phyloP scores from a whole-genome alignment of 2,797 vertebrate genomes.

The Astyanax mexicanus region DNA sequence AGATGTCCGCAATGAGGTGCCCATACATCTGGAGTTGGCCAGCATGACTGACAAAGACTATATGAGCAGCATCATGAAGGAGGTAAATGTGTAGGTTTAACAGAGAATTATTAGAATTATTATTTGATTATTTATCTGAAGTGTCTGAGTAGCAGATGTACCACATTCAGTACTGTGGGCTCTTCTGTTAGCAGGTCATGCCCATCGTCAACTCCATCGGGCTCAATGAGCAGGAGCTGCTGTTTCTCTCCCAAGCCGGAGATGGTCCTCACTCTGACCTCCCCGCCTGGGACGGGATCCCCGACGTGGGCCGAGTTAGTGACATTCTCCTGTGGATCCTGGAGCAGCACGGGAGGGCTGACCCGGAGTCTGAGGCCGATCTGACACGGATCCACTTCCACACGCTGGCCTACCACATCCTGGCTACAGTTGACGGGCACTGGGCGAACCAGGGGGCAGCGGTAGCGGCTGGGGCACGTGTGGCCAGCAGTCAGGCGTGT shows the following conservation, averaged over 20 bases:
- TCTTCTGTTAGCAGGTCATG: constrained; percentile 94
- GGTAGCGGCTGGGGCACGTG: constrained; percentile 89
- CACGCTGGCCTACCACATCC: constrained; percentile 93
- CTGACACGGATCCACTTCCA: constrained; percentile 97
- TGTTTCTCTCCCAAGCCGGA: constrained; percentile 91
- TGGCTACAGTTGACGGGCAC: constrained; percentile 90
- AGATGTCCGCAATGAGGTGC: constrained; percentile 86
- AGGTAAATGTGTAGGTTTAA: constrained; percentile 84
- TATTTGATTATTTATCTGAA: no score
- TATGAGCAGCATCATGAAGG: constrained; percentile 91
- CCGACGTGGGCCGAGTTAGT: constrained; percentile 88
- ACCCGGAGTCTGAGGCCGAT: constrained; percentile 76
- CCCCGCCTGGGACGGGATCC: constrained; percentile 85
- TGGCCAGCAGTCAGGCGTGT: constrained; percentile 91
- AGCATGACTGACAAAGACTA: constrained; percentile 95
- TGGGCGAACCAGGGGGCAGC: constrained; percentile 93
- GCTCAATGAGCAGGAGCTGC: constrained; percentile 97
- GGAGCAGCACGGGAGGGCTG: constrained; percentile 81
- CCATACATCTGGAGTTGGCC: constrained; percentile 94
- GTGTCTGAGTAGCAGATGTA: background rate
- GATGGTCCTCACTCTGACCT: constrained; percentile 87
- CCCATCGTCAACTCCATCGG: constrained; percentile 93
- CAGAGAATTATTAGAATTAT: background rate
- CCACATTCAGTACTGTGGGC: constrained; percentile 9
- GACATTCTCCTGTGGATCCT: constrained; percentile 97